Conservation (phyloP, 2,888 invertebrate species). For the Agrochola macilenta region DNA sequence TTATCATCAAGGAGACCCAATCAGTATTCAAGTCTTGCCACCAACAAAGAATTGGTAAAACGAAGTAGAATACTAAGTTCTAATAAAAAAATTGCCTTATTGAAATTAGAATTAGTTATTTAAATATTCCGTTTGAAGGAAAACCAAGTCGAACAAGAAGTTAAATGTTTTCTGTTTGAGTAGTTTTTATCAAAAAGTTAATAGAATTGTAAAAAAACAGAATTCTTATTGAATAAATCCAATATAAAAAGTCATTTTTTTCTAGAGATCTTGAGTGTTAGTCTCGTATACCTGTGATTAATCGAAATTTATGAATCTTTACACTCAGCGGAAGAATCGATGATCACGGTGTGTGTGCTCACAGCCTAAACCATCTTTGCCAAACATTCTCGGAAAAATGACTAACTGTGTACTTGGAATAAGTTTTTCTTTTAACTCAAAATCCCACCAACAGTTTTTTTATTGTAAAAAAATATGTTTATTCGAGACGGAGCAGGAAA, state of each 20-base stretch:
- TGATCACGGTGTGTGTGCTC: neutral
- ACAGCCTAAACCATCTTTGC: neutral
- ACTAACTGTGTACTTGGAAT: no score
- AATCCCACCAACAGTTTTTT: no score
- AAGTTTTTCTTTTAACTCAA: no score
- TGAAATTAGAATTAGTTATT: conserved; percentile 34
- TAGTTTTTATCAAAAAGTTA: conserved; percentile 4
- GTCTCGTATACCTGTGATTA: neutral
- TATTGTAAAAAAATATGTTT: no score
- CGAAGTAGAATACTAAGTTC: conserved; percentile 29
- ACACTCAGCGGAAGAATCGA: neutral
- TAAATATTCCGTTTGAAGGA: conserved; percentile 15
- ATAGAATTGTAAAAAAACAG: neutral
- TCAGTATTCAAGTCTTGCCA: conserved; percentile 35
- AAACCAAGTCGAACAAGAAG: conserved; percentile 2
- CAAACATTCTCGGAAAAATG: neutral
- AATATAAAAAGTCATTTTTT: neutral
- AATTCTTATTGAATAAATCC: neutral
- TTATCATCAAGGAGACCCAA: conserved; percentile 8
- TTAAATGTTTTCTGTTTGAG: conserved; percentile 24
- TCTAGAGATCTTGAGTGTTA: rapidly evolving
- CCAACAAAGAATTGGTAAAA: conserved; percentile 40
- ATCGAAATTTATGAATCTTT: no score
- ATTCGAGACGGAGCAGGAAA: no score
- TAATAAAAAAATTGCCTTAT: conserved; percentile 29